Conservation (phyloP, 2,797 vertebrate genomes). For the Chelidonichthys spinosus region DNA sequence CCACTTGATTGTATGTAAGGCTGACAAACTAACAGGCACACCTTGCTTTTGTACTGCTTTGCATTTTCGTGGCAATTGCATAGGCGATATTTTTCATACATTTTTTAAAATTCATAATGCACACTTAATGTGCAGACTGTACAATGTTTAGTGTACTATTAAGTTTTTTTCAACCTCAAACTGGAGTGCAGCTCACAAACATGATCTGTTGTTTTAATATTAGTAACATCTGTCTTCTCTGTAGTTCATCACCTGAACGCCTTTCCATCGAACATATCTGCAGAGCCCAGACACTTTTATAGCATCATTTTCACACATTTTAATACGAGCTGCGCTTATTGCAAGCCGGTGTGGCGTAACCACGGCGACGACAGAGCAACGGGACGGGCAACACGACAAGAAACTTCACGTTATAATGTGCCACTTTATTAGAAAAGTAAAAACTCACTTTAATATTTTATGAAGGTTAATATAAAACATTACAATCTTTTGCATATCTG, state of each 20-base stretch:
- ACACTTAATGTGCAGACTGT: not conserved
- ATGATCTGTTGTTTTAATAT: not conserved
- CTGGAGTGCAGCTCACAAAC: not conserved
- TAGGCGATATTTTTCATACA: too few species aligned
- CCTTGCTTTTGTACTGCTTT: not conserved
- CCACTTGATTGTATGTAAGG: not conserved
- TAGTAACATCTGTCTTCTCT: slow-evolving; percentile 9
- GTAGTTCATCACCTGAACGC: not conserved
- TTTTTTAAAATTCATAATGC: too few species aligned
- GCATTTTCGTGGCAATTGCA: not conserved
- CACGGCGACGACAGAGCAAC: slow-evolving; percentile 20
- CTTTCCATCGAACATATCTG: slow-evolving; percentile 9
- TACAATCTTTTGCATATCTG: slow-evolving; percentile 88
- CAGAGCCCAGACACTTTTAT: slow-evolving; percentile 21
- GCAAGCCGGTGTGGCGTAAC: not conserved
- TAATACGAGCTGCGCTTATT: slow-evolving; percentile 30
- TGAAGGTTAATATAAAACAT: slow-evolving; percentile 88
- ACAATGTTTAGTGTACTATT: not conserved
- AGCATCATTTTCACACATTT: slow-evolving; percentile 34
- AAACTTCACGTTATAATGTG: slow-evolving; percentile 76
- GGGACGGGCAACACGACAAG: slow-evolving; percentile 50
- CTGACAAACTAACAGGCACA: not conserved
- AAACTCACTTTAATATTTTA: slow-evolving; percentile 88
- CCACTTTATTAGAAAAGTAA: slow-evolving; percentile 91
- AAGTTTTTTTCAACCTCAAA: not conserved